Conservation (phyloP, 2,888 invertebrate genomes). For the Cryptocephalus moraei region DNA sequence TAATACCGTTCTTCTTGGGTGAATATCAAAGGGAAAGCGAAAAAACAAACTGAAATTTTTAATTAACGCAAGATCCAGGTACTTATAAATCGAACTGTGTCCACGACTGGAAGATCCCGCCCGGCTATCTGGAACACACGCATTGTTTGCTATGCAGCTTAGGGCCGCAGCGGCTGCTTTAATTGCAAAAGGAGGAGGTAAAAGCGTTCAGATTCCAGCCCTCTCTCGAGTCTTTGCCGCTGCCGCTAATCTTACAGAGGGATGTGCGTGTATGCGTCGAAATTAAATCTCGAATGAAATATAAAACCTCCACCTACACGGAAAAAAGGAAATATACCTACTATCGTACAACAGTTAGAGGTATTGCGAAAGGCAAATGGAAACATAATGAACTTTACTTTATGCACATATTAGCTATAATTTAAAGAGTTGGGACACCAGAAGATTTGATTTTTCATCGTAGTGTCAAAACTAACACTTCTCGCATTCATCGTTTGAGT, state of each 20-base stretch:
- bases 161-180: constrained; percentile 32
- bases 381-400: no score
- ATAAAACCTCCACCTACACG: constrained; percentile 18
- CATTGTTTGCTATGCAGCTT: constrained; percentile 35
- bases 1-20: no score
- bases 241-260: constrained; percentile 27
- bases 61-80: constrained; percentile 35
- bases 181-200: constrained; percentile 4
- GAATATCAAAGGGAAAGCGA: constrained; percentile 9
- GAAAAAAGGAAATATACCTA: no score
- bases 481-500: no score
- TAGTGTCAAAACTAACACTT: no score
- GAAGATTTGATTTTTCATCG: no score
- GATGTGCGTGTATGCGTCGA: constrained; percentile 35
- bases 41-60: constrained; percentile 32
- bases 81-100: constrained; percentile 31
- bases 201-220: constrained; percentile 20
- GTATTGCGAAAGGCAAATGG: no score
- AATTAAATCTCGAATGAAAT: constrained; percentile 42
- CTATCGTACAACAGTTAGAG: no score
- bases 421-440: no score
- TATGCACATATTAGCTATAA: no score
- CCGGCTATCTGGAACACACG: constrained; percentile 29
- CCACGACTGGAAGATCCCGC: constrained; percentile 30
- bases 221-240: not conserved